phyloP scores from a whole-genome alignment of 1,140 invertebrate genomes.

The Bombus affinis region DNA sequence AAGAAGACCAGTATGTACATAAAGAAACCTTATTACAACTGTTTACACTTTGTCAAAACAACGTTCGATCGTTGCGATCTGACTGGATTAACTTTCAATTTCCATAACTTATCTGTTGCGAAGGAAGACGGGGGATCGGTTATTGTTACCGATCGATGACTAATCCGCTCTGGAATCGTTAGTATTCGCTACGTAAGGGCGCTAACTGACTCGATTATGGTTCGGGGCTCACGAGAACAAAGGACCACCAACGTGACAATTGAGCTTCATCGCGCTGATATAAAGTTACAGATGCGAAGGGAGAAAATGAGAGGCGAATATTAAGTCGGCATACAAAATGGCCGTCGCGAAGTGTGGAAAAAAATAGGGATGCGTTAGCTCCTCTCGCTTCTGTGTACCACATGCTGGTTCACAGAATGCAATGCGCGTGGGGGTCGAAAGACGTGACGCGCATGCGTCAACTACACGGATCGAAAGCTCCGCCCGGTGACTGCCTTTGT shows the following conservation, averaged over 20 bases:
- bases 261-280: constrained; percentile 64
- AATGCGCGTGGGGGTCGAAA: constrained; percentile 9
- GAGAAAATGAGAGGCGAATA: constrained; percentile 70
- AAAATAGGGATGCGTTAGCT: constrained; percentile 63
- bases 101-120: constrained; percentile 61
- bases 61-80: constrained; percentile 4
- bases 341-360: constrained; percentile 56
- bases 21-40: constrained; percentile 43
- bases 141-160: constrained; percentile 69
- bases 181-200: constrained; percentile 31
- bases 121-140: constrained; percentile 31
- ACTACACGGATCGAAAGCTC: constrained; percentile 75
- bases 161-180: constrained; percentile 61
- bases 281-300: constrained; percentile 64
- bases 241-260: constrained; percentile 60
- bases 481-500: constrained; percentile 79
- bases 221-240: constrained; percentile 47
- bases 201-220: constrained; percentile 58
- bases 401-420: constrained; percentile 15
- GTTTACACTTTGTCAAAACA: constrained; percentile 55
- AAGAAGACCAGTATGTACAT: neutral
- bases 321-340: constrained; percentile 75
- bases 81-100: constrained; percentile 70
- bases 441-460: constrained; percentile 65
- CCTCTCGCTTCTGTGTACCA: constrained; percentile 41